Conservation (phyloP, 2,888 invertebrate species). For the Caenorhabditis sulstoni region DNA sequence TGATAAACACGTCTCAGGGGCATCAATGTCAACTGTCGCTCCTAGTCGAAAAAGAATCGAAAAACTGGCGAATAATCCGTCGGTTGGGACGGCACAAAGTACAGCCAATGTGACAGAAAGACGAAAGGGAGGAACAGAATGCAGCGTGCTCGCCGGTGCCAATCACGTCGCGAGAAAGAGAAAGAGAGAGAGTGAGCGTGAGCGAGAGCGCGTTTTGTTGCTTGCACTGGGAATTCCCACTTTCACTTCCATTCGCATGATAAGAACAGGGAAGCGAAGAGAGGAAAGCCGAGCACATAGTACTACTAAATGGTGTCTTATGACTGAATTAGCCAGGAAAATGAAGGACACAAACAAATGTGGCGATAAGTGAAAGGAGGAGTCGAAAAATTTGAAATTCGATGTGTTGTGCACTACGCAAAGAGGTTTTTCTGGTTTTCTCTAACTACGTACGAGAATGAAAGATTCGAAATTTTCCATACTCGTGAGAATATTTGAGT, state of each 20-base stretch:
- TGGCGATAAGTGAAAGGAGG: not conserved
- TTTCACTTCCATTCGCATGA: constrained; percentile 4
- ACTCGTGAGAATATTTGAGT: too few species aligned
- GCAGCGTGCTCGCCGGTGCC: constrained; percentile 30
- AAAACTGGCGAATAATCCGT: constrained; percentile 28
- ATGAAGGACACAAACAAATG: constrained; percentile 18
- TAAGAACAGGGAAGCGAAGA: constrained; percentile 17
- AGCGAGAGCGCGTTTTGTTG: too few species aligned
- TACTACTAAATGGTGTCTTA: constrained; percentile 6
- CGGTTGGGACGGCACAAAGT: constrained; percentile 24
- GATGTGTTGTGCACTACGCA: too few species aligned
- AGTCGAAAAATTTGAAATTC: too few species aligned
- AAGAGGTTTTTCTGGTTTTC: too few species aligned
- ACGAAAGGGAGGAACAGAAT: constrained; percentile 7
- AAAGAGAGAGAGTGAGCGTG: too few species aligned
- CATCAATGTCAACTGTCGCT: constrained; percentile 8
- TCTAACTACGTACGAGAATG: too few species aligned
- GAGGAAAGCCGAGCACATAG: constrained; percentile 7
- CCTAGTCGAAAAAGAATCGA: not conserved
- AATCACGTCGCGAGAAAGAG: constrained; percentile 19
- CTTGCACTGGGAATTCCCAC: not conserved
- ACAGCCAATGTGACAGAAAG: constrained; percentile 14
- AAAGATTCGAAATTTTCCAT: too few species aligned
- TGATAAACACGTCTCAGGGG: constrained; percentile 20
- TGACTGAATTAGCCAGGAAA: constrained; percentile 1